A percentile compares a stretch with the other conserved stretches of the same genome.
phyloP scores from a whole-genome alignment of 1,140 invertebrate genomes.

The Drosophila azteca region DNA sequence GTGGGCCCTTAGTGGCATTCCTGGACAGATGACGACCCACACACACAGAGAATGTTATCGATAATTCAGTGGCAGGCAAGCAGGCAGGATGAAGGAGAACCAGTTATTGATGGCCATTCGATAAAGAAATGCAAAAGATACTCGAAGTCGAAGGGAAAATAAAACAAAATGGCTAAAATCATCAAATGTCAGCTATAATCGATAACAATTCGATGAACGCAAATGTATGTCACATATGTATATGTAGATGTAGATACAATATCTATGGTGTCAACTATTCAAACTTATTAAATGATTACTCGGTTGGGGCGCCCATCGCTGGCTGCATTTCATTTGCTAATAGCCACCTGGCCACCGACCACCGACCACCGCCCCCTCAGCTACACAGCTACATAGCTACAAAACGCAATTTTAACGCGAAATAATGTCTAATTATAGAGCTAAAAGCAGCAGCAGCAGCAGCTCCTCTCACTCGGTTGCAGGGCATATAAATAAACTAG shows the following conservation, averaged over 20 bases:
- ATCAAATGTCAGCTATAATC: too few species aligned
- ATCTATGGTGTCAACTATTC: too few species aligned
- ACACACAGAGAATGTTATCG: neutral
- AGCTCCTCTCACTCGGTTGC: conserved; percentile 38
- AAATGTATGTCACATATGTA: too few species aligned
- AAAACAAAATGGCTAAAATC: too few species aligned
- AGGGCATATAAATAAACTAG: conserved; percentile 70
- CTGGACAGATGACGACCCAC: too few species aligned
- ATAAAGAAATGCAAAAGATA: too few species aligned
- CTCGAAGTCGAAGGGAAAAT: too few species aligned
- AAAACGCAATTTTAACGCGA: conserved; percentile 45
- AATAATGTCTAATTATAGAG: conserved; percentile 63
- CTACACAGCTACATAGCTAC: conserved; percentile 15
- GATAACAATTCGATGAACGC: too few species aligned
- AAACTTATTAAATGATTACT: too few species aligned
- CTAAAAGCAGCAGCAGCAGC: conserved; percentile 29
- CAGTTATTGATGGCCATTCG: conserved; percentile 18
- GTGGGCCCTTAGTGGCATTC: too few species aligned
- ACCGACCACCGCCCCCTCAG: conserved; percentile 31
- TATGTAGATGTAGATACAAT: too few species aligned
- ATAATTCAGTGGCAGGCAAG: conserved; percentile 6
- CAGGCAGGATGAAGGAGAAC: neutral
- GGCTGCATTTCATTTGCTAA: conserved; percentile 40
- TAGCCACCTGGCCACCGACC: conserved; percentile 43
- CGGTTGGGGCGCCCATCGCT: neutral